A percentile compares a stretch with the other conserved stretches of the same genome.
Evolutionary conservation across 2,797 vertebrate species (phyloP).

Genomic region (Aldrovandia affinis): DNA sequence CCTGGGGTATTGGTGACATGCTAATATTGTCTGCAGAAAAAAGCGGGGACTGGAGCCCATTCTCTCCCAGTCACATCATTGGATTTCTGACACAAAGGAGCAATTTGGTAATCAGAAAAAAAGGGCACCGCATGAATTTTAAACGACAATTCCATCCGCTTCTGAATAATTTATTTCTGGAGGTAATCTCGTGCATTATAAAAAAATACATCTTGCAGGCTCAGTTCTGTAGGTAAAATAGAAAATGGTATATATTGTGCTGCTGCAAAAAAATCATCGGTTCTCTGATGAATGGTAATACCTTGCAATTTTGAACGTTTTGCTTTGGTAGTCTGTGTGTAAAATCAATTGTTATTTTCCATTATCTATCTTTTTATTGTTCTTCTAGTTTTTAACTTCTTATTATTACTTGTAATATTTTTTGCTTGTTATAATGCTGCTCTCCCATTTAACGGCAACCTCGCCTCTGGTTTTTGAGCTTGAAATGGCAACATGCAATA

Average conservation of each 20-base stretch:
- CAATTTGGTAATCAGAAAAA: conserved; percentile 34
- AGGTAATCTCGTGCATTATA: background rate
- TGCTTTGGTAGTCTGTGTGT: background rate
- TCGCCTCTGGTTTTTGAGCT: background rate
- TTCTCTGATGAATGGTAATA: background rate
- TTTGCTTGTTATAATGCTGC: background rate
- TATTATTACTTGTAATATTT: background rate
- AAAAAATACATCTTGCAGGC: conserved; percentile 26
- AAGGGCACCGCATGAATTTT: conserved; percentile 40
- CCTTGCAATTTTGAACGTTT: background rate
- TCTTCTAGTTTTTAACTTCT: background rate
- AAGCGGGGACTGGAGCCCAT: conserved; percentile 20
- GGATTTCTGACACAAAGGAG: conserved; percentile 37
- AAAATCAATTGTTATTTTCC: background rate
- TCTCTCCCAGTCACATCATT: conserved; percentile 26
- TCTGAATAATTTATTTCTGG: conserved; percentile 37
- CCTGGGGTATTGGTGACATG: conserved; percentile 32
- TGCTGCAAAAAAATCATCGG: background rate
- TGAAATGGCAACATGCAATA: background rate
- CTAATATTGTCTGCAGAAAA: conserved; percentile 29
- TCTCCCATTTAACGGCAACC: background rate
- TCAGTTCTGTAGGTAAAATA: background rate
- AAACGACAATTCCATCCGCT: conserved; percentile 23
- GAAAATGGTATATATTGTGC: background rate
- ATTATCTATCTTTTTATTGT: background rate